Evolutionary conservation across 2,113 vertebrate genomes (phyloP).

Genomic region (Peromyscus californicus): DNA sequence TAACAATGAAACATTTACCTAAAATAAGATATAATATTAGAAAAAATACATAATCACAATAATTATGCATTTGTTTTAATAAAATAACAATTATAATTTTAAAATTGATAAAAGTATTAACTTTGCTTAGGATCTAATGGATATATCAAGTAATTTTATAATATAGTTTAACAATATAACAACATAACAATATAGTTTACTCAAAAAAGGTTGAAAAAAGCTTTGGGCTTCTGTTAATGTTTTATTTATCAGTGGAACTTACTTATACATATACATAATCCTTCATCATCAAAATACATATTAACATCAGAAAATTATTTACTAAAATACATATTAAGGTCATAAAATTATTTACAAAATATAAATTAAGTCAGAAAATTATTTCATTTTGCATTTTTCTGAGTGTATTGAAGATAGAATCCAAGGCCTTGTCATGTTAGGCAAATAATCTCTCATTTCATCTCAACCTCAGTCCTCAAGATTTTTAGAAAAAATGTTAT

Average conservation of each 20-base stretch:
- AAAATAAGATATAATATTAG: not conserved
- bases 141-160: not conserved
- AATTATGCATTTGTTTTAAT: not conserved
- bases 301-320: not conserved
- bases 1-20: not conserved
- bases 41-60: not conserved
- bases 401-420: not conserved
- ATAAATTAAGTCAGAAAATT: not conserved
- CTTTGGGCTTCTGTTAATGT: not conserved
- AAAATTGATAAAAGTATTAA: not conserved
- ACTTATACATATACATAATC: not conserved
- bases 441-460: not conserved
- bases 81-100: not conserved
- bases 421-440: not conserved
- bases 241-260: conserved; percentile 28
- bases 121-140: conserved; percentile 11
- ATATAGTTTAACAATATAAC: not conserved
- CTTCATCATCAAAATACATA: not conserved
- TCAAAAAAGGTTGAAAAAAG: not conserved
- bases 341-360: not conserved
- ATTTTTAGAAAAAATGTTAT: not conserved
- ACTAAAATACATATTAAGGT: too few relatives aligned
- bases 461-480: not conserved
- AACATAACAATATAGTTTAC: not conserved
- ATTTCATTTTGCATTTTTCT: not conserved